These are phyloP conservation scores for Drosophila leontia DNA, from an alignment of 1,140 invertebrate genomes.

Conservation along the genomic window DNA sequence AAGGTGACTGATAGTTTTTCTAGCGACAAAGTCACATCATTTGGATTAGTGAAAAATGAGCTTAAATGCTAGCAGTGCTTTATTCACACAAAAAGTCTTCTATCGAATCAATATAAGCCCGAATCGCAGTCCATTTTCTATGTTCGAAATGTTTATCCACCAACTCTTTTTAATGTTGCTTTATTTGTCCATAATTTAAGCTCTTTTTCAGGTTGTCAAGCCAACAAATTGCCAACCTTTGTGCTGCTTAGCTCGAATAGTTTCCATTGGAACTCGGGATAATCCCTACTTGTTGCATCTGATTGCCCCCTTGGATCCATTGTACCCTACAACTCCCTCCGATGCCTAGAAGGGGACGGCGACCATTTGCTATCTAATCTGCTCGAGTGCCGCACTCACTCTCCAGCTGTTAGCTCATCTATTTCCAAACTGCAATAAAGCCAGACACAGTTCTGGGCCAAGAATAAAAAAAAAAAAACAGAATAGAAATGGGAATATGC, in stretches of 20 bases:
- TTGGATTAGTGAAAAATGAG: slow-evolving; percentile 12
- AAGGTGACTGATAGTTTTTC: not conserved
- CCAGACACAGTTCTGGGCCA: slow-evolving; percentile 48
- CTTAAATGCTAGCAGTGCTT: not conserved
- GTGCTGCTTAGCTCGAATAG: slow-evolving; percentile 22
- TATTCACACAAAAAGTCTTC: not conserved
- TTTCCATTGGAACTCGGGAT: slow-evolving; percentile 27
- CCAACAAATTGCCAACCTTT: slow-evolving; percentile 54
- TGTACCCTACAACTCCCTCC: not conserved
- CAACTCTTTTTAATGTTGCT: slow-evolving; percentile 10
- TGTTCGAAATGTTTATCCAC: slow-evolving; percentile 5
- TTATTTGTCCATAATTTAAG: slow-evolving; percentile 21
- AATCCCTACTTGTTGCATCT: slow-evolving; percentile 53
- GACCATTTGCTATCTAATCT: slow-evolving; percentile 76
- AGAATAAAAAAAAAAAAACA: slow-evolving; percentile 14
- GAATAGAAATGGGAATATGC: slow-evolving; percentile 30
- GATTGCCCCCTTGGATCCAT: slow-evolving; percentile 41
- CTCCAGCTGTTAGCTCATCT: slow-evolving; percentile 81
- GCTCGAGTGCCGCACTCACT: slow-evolving; percentile 71
- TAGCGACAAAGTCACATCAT: not conserved
- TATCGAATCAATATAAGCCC: not conserved
- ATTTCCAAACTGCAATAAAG: slow-evolving; percentile 79
- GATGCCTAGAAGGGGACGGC: slow-evolving; percentile 43
- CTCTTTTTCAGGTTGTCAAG: slow-evolving; percentile 47
- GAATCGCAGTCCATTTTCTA: slow-evolving; percentile 14